A percentile compares a stretch with the other conserved stretches of the same genome.
phyloP scores from a whole-genome alignment of 2,113 vertebrate genomes.

The Symphodus melops region DNA sequence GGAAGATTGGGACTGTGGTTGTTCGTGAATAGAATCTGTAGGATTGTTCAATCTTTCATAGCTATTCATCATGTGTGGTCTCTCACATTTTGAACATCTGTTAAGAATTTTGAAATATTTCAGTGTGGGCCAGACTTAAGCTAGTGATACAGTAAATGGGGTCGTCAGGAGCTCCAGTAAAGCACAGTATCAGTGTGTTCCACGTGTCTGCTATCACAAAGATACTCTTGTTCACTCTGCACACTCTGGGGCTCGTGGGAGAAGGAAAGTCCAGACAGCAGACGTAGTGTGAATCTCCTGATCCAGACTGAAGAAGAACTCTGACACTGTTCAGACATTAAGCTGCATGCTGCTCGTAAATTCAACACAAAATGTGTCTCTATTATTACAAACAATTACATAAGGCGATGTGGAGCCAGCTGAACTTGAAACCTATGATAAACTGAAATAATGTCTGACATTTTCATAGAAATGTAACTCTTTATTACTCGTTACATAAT shows the following conservation, averaged over 20 bases:
- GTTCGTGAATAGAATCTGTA: too few species aligned
- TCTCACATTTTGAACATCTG: too few species aligned
- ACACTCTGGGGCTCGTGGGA: constrained; percentile 46
- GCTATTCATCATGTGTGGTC: too few species aligned
- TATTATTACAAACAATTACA: neutral
- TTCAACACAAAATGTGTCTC: constrained; percentile 10
- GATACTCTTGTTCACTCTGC: constrained; percentile 65
- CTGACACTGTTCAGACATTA: constrained; percentile 30
- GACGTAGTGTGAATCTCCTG: constrained; percentile 39
- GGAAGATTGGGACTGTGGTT: too few species aligned
- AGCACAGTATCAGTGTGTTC: constrained; percentile 41
- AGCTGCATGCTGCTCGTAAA: neutral
- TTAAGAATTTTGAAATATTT: too few species aligned
- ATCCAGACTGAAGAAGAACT: constrained; percentile 55
- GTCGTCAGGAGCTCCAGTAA: neutral
- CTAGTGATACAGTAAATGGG: neutral
- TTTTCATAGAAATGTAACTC: constrained; percentile 17
- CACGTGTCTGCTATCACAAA: constrained; percentile 62
- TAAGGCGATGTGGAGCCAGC: neutral
- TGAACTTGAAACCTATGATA: neutral
- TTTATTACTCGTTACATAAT: constrained; percentile 34
- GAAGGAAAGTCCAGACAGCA: constrained; percentile 60
- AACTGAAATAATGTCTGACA: neutral
- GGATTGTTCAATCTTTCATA: too few species aligned
- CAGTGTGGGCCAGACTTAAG: neutral